phyloP scores from a whole-genome alignment of 2,113 vertebrate genomes.

The Eupsittula cactorum region DNA sequence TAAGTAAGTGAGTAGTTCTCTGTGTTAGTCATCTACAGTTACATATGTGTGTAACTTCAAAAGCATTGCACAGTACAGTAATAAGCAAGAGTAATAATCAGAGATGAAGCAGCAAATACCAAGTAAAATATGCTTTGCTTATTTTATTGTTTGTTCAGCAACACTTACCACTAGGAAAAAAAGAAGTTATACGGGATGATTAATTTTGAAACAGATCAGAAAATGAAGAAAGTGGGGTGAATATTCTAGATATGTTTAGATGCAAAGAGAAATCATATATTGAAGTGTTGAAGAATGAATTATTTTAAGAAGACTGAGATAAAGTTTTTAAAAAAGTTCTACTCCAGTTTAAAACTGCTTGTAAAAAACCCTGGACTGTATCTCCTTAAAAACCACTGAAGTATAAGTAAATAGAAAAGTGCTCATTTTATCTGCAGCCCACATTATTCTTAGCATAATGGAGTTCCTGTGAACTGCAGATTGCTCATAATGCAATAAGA shows the following conservation, averaged over 20 bases:
- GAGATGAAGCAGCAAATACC: neutral
- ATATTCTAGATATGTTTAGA: neutral
- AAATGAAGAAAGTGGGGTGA: neutral
- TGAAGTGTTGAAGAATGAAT: neutral
- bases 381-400: slow-evolving; percentile 4
- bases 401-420: neutral
- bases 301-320: neutral
- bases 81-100: neutral
- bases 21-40: neutral
- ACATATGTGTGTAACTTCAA: neutral
- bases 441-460: neutral
- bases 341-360: neutral
- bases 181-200: neutral
- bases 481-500: slow-evolving; percentile 38
- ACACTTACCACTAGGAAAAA: neutral
- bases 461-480: slow-evolving; percentile 50
- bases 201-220: neutral
- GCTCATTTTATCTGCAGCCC: neutral
- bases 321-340: neutral
- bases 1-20: neutral
- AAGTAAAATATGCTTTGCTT: neutral
- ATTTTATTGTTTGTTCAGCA: neutral
- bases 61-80: neutral
- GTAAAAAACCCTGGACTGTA: neutral
- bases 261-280: neutral